Evolutionary conservation across 1,140 invertebrate genomes (phyloP), one percentile per base, ranked within the genome.

Genomic region (Zaprionus lachaisei): DNA sequence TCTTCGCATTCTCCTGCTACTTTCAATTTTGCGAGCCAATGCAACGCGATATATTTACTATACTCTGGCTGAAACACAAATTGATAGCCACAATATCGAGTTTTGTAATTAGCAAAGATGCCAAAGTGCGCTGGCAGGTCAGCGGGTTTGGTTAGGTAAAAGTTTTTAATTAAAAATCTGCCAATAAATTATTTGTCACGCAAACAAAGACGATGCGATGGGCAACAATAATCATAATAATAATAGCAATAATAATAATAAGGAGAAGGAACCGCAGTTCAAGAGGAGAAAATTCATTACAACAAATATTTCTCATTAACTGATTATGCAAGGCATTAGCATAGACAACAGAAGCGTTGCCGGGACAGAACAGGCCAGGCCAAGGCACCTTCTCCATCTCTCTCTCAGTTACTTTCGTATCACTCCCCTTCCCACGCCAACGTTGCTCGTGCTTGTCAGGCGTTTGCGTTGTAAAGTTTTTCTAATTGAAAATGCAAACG

Each of bases 401-500:
- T 9, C 65, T 22, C 5, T 2, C 37, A 62, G 9, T 49, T 22
- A 6, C 37, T 20, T 22, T 47, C 22, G 28, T 49, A 4, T 24
- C 4, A 0, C 37, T 49, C 5, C 2, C 9, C 17, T 7, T 12
- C 14, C 5, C 57, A 14, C n/a, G 34, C 17, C 31, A 24, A 34
- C 26, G 51, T 38, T 57, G 47, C 62, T 84, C 83, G 72, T 87
- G 80, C 87, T 89, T 90, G 84, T 89, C 83, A 89, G 81, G 78
- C 84, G 70, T 80, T 85, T 87, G 83, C 70, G 72, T 51, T 79
- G 79, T 72, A 85, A 90, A 90, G 85, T 90, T 90, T 90, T 90
- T 90, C 81, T 91, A 90, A 90, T 90, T 90, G 85, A 90, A 90
- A 90, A 90, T 90, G 85, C 85, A 90, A 90, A 81, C 79, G 72